Evolutionary conservation across 2,888 invertebrate species (phyloP).

Genomic region (Ptychoptera contaminata): DNA sequence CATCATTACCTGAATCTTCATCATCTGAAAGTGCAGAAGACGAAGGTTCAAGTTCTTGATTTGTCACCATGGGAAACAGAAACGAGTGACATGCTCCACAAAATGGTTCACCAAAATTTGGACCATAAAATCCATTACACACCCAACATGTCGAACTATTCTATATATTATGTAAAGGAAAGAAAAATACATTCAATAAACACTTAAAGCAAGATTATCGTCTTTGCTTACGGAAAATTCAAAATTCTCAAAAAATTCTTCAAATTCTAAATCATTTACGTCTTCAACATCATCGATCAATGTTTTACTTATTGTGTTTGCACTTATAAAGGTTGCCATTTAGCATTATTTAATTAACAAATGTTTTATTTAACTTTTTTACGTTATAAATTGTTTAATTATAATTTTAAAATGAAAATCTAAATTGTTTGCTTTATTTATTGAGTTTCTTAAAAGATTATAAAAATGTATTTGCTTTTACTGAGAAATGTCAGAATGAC

Average conservation of each 20-base stretch:
- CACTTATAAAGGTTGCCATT: no score
- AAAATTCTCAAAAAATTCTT: slow-evolving; percentile 14
- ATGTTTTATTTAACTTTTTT: no score
- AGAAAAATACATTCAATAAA: background rate
- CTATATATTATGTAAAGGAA: slow-evolving; percentile 13
- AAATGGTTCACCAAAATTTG: slow-evolving; percentile 78
- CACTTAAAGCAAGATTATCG: background rate
- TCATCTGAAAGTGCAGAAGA: slow-evolving; percentile 54
- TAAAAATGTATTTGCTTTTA: no score
- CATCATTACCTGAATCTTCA: slow-evolving; percentile 89
- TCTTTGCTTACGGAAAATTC: slow-evolving; percentile 14
- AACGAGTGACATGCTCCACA: slow-evolving; percentile 87
- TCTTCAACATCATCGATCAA: no score
- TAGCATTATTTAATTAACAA: no score
- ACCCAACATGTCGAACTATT: slow-evolving; percentile 45
- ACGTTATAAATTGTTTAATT: no score
- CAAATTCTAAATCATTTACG: slow-evolving; percentile 11
- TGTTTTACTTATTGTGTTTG: no score
- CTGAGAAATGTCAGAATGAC: no score
- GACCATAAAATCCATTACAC: slow-evolving; percentile 86
- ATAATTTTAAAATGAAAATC: no score
- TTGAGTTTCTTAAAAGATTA: no score
- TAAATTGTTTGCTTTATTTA: no score
- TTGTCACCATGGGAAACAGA: slow-evolving; percentile 57
- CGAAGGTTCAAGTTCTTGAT: slow-evolving; percentile 18